Base-by-base conservation (phyloP, 1,140 invertebrate species). In the Bombus sylvicola region DNA sequence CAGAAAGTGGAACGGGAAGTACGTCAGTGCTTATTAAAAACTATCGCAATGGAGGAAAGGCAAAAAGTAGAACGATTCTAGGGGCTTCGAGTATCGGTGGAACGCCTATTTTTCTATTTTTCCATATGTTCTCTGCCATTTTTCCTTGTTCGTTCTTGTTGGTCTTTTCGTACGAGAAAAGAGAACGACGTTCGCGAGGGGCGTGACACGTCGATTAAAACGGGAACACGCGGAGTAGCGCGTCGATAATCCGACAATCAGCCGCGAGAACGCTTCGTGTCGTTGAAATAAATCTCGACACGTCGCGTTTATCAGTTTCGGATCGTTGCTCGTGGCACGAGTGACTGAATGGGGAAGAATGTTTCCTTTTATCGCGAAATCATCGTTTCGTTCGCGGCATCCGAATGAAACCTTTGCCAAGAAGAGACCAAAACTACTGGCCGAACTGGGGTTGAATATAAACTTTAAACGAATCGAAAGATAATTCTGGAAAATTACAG, bases 11-110 rank as follows among this genome's bases (percentile, higher is more conserved):
- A 25, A 57, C 75, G 75, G 73, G 73, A 71, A 53, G 57, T 69
- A 77, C 74, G 68, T 71, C 74, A 76, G 68, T 66, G 75, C 78
- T 89, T 88, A 87, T 90, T 90, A 90, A 90, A 89, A 90, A 89
- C 85, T 90, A 87, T 85, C 64, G 73, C n/a, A 81, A 73, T 43
- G 78, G 64, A 41, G 88, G 74, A 71, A 85, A 62, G 37, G 31
- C n/a, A 87, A 69, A 89, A 90, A 84, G 64, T 81, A 34, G 85
- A 72, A 74, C 77, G 80, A 73, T 85, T 89, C 71, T 77, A 39
- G 78, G 37, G 73, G 18, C 39, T 81, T 69, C 5, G 28, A 41
- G 66, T 53, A 71, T 84, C 47, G 82, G 39, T n/a, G 37, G 4
- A 8, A 15, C 13, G 66, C 2, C n/a, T 57, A 62, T 62, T 62